A percentile compares a stretch with the other conserved stretches of the same genome.
Evolutionary conservation across 2,888 invertebrate species (phyloP).

Genomic region (Epirrita christyi): DNA sequence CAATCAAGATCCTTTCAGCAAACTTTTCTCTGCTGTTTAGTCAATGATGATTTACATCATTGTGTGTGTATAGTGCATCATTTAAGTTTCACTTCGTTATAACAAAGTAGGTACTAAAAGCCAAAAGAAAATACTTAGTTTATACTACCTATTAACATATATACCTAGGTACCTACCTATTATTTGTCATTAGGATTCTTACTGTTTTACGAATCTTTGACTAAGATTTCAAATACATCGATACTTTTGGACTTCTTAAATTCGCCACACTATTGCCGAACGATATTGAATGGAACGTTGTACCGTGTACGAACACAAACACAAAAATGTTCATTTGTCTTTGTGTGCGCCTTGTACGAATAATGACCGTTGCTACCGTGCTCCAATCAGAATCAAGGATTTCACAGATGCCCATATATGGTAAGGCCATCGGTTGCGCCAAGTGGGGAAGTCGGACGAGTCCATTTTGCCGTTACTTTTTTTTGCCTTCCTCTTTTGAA

Average conservation of each 20-base stretch:
- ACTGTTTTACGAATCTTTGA: neutral
- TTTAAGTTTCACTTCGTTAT: constrained; percentile 13
- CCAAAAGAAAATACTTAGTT: no score
- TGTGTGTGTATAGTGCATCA: no score
- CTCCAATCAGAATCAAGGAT: constrained; percentile 87
- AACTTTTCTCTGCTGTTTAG: constrained; percentile 23
- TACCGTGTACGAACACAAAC: constrained; percentile 57
- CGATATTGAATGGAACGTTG: constrained; percentile 61
- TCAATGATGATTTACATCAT: no score
- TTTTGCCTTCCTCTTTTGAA: constrained; percentile 38
- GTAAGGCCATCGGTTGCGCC: constrained; percentile 87
- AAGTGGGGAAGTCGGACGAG: constrained; percentile 79
- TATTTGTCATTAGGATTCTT: neutral
- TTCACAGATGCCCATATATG: constrained; percentile 93
- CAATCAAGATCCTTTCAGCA: constrained; percentile 24
- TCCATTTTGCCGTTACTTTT: constrained; percentile 60
- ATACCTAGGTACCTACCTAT: neutral
- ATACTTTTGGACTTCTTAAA: constrained; percentile 39
- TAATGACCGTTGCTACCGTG: constrained; percentile 78
- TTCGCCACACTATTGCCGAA: constrained; percentile 46
- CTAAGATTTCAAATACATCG: constrained; percentile 15
- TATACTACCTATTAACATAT: neutral
- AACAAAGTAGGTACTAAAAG: no score
- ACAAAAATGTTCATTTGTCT: constrained; percentile 47
- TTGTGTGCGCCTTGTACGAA: constrained; percentile 62